Evolutionary conservation across 2,888 invertebrate species (phyloP).

Genomic region (Eristalis pertinax): DNA sequence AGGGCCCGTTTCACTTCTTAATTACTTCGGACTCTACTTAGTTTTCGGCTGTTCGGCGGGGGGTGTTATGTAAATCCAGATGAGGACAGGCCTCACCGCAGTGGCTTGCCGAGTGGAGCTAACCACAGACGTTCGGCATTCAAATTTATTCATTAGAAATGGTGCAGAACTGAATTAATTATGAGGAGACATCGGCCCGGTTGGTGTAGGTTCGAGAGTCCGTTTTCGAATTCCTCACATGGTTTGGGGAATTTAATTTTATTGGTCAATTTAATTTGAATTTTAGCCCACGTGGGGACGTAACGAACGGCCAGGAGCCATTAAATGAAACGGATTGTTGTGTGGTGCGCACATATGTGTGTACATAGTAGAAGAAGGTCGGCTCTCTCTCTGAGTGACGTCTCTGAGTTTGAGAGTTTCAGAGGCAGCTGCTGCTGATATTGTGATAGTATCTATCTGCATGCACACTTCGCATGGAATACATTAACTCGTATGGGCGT

Average conservation of each 20-base stretch:
- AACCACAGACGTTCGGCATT: conserved; percentile 59
- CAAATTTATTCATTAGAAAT: conserved; percentile 69
- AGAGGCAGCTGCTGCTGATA: neutral
- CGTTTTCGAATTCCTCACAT: conserved; percentile 17
- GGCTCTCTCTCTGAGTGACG: neutral
- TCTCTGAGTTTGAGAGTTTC: neutral
- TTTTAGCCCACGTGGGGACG: conserved; percentile 38
- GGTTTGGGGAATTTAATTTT: conserved; percentile 41
- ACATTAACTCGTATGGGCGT: neutral
- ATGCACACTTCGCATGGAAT: neutral
- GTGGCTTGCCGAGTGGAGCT: conserved; percentile 12
- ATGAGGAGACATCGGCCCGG: conserved; percentile 25
- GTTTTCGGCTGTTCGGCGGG: neutral
- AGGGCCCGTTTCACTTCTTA: conserved; percentile 44
- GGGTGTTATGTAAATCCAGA: conserved; percentile 53
- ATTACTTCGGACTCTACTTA: conserved; percentile 37
- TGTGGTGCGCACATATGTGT: neutral
- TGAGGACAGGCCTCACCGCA: conserved; percentile 23
- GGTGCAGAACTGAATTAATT: conserved; percentile 60
- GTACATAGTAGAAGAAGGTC: neutral
- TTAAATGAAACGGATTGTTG: neutral
- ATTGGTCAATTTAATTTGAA: conserved; percentile 66
- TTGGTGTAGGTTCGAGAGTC: conserved; percentile 5
- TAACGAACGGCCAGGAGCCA: neutral
- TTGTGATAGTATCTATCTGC: neutral